phyloP scores from a whole-genome alignment of 1,140 invertebrate genomes.

The Microplitis mediator region DNA sequence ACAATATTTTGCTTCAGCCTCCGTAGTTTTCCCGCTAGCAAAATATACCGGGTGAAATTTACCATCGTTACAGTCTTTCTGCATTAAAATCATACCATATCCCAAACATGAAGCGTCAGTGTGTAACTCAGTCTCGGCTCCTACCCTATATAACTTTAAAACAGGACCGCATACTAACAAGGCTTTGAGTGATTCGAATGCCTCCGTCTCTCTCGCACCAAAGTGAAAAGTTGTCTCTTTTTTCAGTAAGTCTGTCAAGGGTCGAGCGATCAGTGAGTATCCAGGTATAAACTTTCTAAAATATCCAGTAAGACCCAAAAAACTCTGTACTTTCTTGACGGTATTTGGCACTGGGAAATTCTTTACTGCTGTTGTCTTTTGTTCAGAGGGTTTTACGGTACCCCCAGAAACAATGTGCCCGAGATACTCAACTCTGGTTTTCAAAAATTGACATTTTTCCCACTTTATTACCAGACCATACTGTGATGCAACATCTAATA shows the following conservation, averaged over 20 bases:
- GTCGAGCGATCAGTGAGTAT: conserved; percentile 39
- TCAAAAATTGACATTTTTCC: conserved; percentile 17
- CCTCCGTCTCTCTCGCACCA: too few species aligned
- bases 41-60: not conserved
- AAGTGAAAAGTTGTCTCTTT: conserved; percentile 20
- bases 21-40: too few species aligned
- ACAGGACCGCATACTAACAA: too few species aligned
- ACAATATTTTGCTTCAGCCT: too few species aligned
- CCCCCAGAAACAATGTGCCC: conserved; percentile 33
- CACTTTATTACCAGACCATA: conserved; percentile 23
- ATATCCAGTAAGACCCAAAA: conserved; percentile 46
- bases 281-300: conserved; percentile 43
- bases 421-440: conserved; percentile 28
- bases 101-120: conserved; percentile 43
- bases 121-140: too few species aligned
- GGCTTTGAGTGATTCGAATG: too few species aligned
- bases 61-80: conserved; percentile 24
- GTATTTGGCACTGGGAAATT: conserved; percentile 43
- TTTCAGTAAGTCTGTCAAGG: conserved; percentile 31
- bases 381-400: conserved; percentile 36
- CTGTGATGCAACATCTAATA: conserved; percentile 29
- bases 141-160: too few species aligned
- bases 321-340: conserved; percentile 41
- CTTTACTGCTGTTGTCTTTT: conserved; percentile 46
- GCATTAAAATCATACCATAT: conserved; percentile 44